Evolutionary conservation across 2,888 invertebrate species (phyloP), one percentile per base, ranked within the genome.

Genomic region (Philhelius pedissequus): DNA sequence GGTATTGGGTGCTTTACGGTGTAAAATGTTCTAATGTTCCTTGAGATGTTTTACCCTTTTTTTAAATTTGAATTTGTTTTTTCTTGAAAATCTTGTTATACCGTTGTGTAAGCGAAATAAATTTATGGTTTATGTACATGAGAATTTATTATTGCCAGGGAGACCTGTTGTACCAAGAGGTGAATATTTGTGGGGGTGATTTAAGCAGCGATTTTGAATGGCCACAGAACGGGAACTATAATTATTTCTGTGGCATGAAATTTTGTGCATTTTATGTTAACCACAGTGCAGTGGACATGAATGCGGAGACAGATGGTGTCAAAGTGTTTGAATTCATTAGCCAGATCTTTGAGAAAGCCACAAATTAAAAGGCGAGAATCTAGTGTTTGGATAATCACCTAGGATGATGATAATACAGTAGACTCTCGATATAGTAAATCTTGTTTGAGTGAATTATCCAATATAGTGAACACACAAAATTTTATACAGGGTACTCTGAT

Each of bases 81-180:
- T 75, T 80, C 75, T 80, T 62, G 60, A 84, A 84, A 80, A 84
- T 84, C 80, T 84, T 75, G 84, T 84, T 84, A 84, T 80, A 75
- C 80, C 68, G 84, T 84, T 84, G 84, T 68, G 80, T 54, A 80
- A 84, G 84, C 71, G 76, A 70, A 84, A 84, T 66, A 80, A 84
- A 84, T 84, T 71, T 74, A 79, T 79, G 83, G 79, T 83, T 83
- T 79, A 79, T 83, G 50, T 58, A 64, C 50, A 64, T 81, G 81
- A 66, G 70, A 81, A 76, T 66, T 76, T 56, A 54, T 52, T 62
- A 30, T 62, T 43, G 18, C 54, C 7, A 15, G 43, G 13, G 58
- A 71, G 70, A 82, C 81, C 81, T 82, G 77, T 77, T 81, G 79
- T 25, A 32, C 13, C 3, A 15, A 30, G 27, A 30, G 62, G 58